Conservation (phyloP, 2,797 vertebrate species). For the Coregonus suidteri region DNA sequence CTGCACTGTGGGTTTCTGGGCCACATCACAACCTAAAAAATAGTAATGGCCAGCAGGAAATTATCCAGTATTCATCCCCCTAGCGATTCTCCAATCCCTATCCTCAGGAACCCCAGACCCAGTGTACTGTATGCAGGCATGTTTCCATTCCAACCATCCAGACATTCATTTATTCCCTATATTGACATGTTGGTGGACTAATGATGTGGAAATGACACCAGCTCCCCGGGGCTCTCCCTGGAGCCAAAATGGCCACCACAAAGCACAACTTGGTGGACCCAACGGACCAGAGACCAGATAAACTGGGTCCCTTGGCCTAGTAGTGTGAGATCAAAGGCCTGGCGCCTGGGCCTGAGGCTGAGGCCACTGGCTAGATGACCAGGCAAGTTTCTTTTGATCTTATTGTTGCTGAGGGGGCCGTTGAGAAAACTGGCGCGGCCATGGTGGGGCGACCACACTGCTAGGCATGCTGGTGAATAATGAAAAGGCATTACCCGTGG, state of each 20-base stretch:
- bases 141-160: slow-evolving; percentile 8
- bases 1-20: slow-evolving; percentile 24
- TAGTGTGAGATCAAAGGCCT: slow-evolving; percentile 62
- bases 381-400: slow-evolving; percentile 59
- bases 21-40: slow-evolving; percentile 33
- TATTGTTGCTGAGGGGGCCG: slow-evolving; percentile 37
- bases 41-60: slow-evolving; percentile 15
- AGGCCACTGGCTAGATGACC: neutral
- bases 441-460: slow-evolving; percentile 54
- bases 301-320: slow-evolving; percentile 21
- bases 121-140: neutral
- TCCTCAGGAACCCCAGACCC: neutral
- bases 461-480: slow-evolving; percentile 65
- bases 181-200: slow-evolving; percentile 17
- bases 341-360: slow-evolving; percentile 41
- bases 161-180: neutral
- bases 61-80: neutral
- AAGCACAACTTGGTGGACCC: slow-evolving; percentile 21
- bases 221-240: neutral
- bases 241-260: slow-evolving; percentile 8
- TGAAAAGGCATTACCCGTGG: slow-evolving; percentile 63
- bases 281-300: slow-evolving; percentile 30
- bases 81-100: neutral
- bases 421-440: slow-evolving; percentile 28
- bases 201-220: slow-evolving; percentile 25